Conservation (phyloP, 92 coral and sea anemone species). For the Actinostola sp. region DNA sequence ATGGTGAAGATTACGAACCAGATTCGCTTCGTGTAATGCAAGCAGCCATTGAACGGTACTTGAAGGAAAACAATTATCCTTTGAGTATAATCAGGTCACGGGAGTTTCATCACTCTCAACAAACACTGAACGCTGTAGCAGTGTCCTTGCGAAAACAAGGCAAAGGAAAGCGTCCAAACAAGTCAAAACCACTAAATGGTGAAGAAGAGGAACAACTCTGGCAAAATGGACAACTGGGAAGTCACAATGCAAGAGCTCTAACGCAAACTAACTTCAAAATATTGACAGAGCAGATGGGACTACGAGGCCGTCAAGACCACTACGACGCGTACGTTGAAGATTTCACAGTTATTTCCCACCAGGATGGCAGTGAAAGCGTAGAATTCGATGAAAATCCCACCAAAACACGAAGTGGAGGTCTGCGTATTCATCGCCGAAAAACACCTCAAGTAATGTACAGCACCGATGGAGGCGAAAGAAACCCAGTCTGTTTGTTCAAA, state of each 20-base stretch:
- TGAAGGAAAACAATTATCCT: conserved; percentile 32
- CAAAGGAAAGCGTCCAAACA: conserved; percentile 44
- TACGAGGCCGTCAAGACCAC: conserved; percentile 59
- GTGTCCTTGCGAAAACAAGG: conserved; percentile 24
- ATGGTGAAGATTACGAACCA: conserved; percentile 57
- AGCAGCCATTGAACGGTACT: conserved; percentile 37
- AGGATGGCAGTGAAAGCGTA: conserved; percentile 37
- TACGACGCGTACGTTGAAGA: conserved; percentile 46
- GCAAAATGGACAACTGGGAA: conserved; percentile 28
- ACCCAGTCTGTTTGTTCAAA: conserved; percentile 46
- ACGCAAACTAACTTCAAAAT: conserved; percentile 1
- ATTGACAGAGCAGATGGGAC: conserved; percentile 33
- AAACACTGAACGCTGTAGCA: conserved; percentile 26
- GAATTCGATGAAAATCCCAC: conserved; percentile 19
- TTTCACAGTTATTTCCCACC: not conserved
- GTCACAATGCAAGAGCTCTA: conserved; percentile 21
- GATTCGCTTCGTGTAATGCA: conserved; percentile 54
- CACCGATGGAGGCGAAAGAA: conserved; percentile 54
- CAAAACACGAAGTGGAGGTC: conserved; percentile 28
- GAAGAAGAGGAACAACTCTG: conserved; percentile 47
- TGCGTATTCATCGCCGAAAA: conserved; percentile 18
- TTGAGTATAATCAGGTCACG: conserved; percentile 24
- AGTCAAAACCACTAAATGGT: conserved; percentile 11
- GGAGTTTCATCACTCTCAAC: conserved; percentile 37
- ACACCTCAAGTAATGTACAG: conserved; percentile 53